These are phyloP conservation scores for Poecile atricapillus DNA, from an alignment of 2,113 vertebrate species.

Conservation along the genomic window DNA sequence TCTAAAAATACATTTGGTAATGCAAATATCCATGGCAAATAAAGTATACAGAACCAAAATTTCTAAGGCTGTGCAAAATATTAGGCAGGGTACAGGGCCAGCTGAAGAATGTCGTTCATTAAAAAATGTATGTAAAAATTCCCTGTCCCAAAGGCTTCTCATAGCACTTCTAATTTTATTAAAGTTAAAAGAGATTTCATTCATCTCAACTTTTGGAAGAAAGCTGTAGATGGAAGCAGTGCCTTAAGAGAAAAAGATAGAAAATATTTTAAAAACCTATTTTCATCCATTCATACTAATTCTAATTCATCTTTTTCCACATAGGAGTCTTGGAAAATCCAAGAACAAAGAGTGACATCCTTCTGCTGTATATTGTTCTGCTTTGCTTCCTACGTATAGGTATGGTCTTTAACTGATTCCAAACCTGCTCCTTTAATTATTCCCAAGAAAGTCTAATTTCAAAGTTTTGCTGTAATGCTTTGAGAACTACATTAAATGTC, in stretches of 20 bases:
- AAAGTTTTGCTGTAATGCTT: not conserved
- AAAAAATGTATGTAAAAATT: not conserved
- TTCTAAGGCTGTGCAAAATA: not conserved
- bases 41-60: not conserved
- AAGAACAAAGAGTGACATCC: not conserved
- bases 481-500: not conserved
- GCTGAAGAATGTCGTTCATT: conserved; percentile 2
- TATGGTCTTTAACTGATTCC: not conserved
- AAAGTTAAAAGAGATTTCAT: conserved; percentile 4
- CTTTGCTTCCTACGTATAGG: not conserved
- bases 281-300: not conserved
- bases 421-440: not conserved
- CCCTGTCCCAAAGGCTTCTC: conserved; percentile 5
- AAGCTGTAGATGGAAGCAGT: conserved; percentile 19
- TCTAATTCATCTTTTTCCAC: not conserved
- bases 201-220: conserved; percentile 28
- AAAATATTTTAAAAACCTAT: not conserved
- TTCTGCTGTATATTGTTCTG: not conserved
- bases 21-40: not conserved
- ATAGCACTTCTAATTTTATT: conserved; percentile 22
- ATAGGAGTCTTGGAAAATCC: not conserved
- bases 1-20: not conserved
- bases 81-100: not conserved
- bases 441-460: not conserved
- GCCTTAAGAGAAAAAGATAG: not conserved